These are phyloP conservation scores for Argyrosomus japonicus DNA, from an alignment of 2,113 vertebrate genomes.

Conservation along the genomic window DNA sequence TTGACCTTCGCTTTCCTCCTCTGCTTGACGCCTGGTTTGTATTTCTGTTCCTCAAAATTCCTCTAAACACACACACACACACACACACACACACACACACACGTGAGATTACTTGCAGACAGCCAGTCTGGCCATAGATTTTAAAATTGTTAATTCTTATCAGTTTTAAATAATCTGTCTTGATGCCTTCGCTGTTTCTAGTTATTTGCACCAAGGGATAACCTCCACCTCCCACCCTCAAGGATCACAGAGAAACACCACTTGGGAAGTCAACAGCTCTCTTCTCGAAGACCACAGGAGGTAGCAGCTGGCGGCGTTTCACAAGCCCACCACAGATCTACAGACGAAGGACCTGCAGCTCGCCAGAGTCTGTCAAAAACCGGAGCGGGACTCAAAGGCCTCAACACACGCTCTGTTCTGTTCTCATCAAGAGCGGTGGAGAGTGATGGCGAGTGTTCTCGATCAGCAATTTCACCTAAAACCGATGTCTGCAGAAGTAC, in stretches of 20 bases:
- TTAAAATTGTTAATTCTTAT: slow-evolving; percentile 16
- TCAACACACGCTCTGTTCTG: slow-evolving; percentile 13
- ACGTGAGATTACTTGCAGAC: background rate
- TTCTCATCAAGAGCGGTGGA: background rate
- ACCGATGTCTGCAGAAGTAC: background rate
- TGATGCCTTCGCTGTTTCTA: slow-evolving; percentile 17
- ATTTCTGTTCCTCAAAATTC: slow-evolving; percentile 41
- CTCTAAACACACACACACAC: slow-evolving; percentile 20
- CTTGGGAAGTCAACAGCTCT: slow-evolving; percentile 53
- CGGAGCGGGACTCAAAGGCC: slow-evolving; percentile 40
- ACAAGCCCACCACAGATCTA: slow-evolving; percentile 54
- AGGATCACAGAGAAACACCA: slow-evolving; percentile 54
- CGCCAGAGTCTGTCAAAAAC: slow-evolving; percentile 29
- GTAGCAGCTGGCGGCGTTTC: slow-evolving; percentile 32
- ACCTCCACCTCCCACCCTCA: slow-evolving; percentile 23
- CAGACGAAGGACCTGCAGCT: slow-evolving; percentile 55
- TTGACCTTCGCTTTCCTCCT: slow-evolving; percentile 61
- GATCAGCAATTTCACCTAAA: slow-evolving; percentile 21
- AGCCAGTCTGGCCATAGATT: background rate
- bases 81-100: background rate
- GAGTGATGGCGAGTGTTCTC: background rate
- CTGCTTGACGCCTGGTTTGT: slow-evolving; percentile 64
- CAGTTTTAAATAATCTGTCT: slow-evolving; percentile 6
- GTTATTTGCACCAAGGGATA: slow-evolving; percentile 22
- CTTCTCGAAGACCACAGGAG: slow-evolving; percentile 38